These are phyloP conservation scores for Panzeria rudis DNA, from an alignment of 2,888 invertebrate species.

Conservation along the genomic window DNA sequence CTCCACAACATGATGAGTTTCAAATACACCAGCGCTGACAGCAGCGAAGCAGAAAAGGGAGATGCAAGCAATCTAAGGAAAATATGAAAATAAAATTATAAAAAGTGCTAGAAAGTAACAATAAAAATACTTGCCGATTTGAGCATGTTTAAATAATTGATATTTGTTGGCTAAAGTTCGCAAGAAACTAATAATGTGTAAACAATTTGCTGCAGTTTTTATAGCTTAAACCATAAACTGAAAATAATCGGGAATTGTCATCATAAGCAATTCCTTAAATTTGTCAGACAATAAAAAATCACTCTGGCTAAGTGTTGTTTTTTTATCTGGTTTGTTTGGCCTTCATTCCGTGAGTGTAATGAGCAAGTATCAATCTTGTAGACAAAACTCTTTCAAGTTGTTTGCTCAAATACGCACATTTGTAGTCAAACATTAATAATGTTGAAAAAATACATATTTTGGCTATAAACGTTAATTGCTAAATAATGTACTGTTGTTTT, in stretches of 20 bases:
- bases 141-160: constrained; percentile 54
- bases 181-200: constrained; percentile 56
- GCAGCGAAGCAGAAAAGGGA: constrained; percentile 77
- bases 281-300: not conserved
- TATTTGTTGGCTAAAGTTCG: constrained; percentile 19
- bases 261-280: constrained; percentile 30
- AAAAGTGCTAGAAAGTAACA: not conserved
- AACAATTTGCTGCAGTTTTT: constrained; percentile 28
- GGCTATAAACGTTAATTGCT: constrained; percentile 47
- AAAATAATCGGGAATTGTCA: constrained; percentile 18
- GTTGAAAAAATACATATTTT: constrained; percentile 1
- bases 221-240: constrained; percentile 24
- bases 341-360: constrained; percentile 34
- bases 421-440: not conserved
- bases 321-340: constrained; percentile 52
- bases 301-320: constrained; percentile 3
- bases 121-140: constrained; percentile 50
- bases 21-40: constrained; percentile 75
- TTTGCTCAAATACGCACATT: constrained; percentile 8
- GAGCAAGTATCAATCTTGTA: constrained; percentile 36
- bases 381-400: not conserved
- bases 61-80: constrained; percentile 67
- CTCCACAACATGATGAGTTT: constrained; percentile 76
- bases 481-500: constrained; percentile 41
- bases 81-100: not conserved